phyloP scores from a whole-genome alignment of 1,140 invertebrate species.

The Atta texana region DNA sequence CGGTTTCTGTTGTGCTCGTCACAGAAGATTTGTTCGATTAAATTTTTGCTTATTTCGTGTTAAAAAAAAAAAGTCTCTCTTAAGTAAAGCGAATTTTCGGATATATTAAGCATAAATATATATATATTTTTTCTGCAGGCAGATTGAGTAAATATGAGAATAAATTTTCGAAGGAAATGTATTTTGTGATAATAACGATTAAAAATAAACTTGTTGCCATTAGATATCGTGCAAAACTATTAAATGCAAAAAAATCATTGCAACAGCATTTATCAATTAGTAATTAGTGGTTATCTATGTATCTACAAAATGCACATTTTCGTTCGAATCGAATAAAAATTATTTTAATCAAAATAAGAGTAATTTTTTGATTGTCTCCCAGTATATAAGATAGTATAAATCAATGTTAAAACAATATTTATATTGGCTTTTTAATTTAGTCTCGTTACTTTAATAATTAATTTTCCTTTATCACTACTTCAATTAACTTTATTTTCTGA shows the following conservation, averaged over 20 bases:
- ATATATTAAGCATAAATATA: neutral
- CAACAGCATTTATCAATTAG: neutral
- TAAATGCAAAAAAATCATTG: neutral
- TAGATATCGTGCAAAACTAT: neutral
- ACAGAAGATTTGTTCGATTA: conserved; percentile 8
- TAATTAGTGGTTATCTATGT: neutral
- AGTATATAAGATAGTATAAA: neutral
- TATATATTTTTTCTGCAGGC: neutral
- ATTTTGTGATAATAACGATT: neutral
- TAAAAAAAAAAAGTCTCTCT: neutral
- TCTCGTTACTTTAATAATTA: neutral
- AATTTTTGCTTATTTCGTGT: conserved; percentile 30
- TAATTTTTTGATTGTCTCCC: neutral
- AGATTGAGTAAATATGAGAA: neutral
- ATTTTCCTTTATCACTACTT: neutral
- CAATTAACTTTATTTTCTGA: neutral
- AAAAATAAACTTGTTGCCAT: neutral
- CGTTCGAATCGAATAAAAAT: conserved; percentile 6
- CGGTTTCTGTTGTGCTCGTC: conserved; percentile 68
- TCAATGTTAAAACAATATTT: neutral
- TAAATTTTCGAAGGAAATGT: neutral
- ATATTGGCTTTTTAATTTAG: neutral
- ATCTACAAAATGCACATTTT: neutral
- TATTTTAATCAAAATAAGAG: neutral
- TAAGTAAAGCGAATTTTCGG: neutral